Conservation (phyloP, 2,797 vertebrate species). For the Lycodopsis pacificus region DNA sequence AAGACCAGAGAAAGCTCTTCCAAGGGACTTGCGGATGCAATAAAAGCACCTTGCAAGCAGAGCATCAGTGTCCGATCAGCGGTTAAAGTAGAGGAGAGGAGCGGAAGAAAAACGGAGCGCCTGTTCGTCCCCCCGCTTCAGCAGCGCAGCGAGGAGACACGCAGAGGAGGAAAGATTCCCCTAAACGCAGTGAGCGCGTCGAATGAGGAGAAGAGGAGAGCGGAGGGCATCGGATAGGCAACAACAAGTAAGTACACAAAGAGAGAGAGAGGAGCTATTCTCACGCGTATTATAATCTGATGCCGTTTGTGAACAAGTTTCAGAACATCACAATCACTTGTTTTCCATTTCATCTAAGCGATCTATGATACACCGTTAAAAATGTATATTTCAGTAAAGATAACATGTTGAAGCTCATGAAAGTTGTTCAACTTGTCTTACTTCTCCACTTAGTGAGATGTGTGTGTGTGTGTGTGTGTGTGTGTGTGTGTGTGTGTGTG, state of each 20-base stretch:
- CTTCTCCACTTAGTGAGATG: background rate
- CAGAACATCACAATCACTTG: background rate
- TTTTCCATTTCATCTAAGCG: background rate
- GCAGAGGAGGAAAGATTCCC: constrained; percentile 76
- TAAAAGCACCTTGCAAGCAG: background rate
- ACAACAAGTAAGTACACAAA: constrained; percentile 63
- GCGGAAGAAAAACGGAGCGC: constrained; percentile 65
- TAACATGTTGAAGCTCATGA: background rate
- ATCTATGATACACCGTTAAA: background rate
- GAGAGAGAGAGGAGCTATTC: background rate
- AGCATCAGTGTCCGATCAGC: constrained; percentile 15
- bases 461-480: background rate
- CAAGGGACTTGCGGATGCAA: constrained; percentile 3
- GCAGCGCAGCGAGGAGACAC: constrained; percentile 58
- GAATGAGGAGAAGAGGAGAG: constrained; percentile 80
- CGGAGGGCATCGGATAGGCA: constrained; percentile 78
- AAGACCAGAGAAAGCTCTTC: constrained; percentile 1
- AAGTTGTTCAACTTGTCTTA: background rate
- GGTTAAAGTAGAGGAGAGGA: constrained; percentile 33
- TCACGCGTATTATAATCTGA: background rate
- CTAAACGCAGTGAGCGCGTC: constrained; percentile 67
- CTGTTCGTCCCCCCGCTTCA: constrained; percentile 45
- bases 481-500: background rate
- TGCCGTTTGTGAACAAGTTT: background rate
- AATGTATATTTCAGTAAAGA: background rate